A percentile compares a stretch with the other conserved stretches of the same genome.
Evolutionary conservation across 2,797 vertebrate genomes (phyloP).

Genomic region (Oreortyx pictus): DNA sequence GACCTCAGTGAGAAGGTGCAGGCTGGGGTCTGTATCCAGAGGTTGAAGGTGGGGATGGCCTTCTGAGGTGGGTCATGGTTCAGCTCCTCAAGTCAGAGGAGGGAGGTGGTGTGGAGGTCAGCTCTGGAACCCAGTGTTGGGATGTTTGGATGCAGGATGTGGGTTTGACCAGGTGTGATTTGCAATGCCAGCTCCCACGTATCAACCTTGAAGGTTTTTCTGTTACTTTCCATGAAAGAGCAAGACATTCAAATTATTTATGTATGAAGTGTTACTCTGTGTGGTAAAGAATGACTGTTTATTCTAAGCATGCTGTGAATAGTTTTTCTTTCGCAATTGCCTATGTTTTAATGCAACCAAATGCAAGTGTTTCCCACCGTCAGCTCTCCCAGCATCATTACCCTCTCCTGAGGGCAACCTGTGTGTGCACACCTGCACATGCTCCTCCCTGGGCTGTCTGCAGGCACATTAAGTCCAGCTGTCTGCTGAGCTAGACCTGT

Average conservation of each 20-base stretch:
- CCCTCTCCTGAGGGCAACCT: not conserved
- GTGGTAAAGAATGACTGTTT: slow-evolving; percentile 36
- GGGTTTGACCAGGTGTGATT: slow-evolving; percentile 14
- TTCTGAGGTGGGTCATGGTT: slow-evolving; percentile 25
- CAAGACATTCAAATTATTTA: slow-evolving; percentile 60
- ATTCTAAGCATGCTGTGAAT: slow-evolving; percentile 8
- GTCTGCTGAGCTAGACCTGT: rapidly evolving
- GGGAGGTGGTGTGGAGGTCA: not conserved
- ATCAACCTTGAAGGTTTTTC: slow-evolving; percentile 75
- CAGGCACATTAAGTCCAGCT: not conserved
- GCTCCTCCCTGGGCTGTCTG: not conserved
- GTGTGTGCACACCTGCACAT: not conserved
- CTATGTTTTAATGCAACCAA: not conserved
- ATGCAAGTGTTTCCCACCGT: not conserved
- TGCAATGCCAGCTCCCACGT: slow-evolving; percentile 46
- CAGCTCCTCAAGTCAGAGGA: not conserved
- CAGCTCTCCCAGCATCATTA: not conserved
- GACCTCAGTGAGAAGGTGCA: not conserved
- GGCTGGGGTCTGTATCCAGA: not conserved
- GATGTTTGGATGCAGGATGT: not conserved
- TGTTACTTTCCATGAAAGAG: slow-evolving; percentile 78
- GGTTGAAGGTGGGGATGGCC: slow-evolving; percentile 48
- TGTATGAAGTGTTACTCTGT: slow-evolving; percentile 16
- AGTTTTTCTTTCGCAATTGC: not conserved
- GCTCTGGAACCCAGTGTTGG: not conserved